Conservation (phyloP, 35 echinoderm and acorn worm genomes). For the Acanthaster planci region DNA sequence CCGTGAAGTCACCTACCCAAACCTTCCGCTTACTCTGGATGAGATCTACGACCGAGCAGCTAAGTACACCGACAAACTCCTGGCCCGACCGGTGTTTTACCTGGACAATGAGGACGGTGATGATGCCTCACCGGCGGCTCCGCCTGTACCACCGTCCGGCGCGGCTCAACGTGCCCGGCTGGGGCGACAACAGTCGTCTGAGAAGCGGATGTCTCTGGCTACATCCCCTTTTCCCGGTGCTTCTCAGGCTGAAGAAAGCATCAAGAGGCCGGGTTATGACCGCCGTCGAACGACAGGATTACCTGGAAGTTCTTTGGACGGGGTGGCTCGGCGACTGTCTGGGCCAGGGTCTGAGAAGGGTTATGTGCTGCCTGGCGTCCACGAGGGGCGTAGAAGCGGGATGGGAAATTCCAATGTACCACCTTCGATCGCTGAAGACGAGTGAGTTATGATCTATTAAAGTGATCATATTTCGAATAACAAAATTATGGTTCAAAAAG, state of each 20-base stretch:
- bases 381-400: neutral
- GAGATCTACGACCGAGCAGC: constrained; percentile 87
- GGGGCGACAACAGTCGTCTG: neutral
- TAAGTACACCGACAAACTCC: constrained; percentile 55
- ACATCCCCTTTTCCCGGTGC: neutral
- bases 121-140: neutral
- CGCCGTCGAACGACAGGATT: neutral
- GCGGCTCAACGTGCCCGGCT: neutral
- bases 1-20: constrained; percentile 47
- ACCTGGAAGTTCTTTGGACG: neutral
- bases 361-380: neutral
- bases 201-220: neutral
- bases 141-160: neutral
- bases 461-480: no score
- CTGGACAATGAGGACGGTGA: constrained; percentile 57
- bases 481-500: no score
- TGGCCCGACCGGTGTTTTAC: constrained; percentile 59
- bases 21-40: constrained; percentile 68
- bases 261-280: neutral
- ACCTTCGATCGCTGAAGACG: neutral
- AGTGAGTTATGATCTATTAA: neutral
- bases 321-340: neutral
- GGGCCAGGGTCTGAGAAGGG: neutral
- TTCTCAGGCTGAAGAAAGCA: neutral
- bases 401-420: neutral